phyloP scores from a whole-genome alignment of 2,888 invertebrate genomes.

The Hypena proboscidalis region DNA sequence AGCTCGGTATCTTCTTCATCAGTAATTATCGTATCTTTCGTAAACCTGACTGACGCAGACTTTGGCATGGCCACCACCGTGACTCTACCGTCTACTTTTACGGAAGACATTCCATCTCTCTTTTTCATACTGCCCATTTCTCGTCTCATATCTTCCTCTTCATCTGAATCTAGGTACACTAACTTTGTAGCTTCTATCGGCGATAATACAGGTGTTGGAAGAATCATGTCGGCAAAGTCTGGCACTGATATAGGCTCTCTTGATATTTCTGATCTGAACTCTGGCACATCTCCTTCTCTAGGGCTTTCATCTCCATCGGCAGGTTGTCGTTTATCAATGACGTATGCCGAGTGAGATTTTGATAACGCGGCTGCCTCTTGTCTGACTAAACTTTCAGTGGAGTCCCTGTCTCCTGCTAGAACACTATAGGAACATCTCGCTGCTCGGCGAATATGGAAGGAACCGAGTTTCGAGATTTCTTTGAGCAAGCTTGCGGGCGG shows the following conservation, averaged over 20 bases:
- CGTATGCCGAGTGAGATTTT: conserved; percentile 86
- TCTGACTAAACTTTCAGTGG: conserved; percentile 87
- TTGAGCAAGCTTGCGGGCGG: conserved; percentile 83
- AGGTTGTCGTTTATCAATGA: conserved; percentile 76
- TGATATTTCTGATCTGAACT: conserved; percentile 73
- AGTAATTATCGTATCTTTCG: conserved; percentile 74
- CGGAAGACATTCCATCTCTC: conserved; percentile 62
- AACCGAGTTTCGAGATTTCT: conserved; percentile 90
- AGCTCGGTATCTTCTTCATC: conserved; percentile 85
- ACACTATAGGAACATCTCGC: conserved; percentile 90
- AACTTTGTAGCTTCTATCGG: conserved; percentile 88
- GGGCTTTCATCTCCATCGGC: conserved; percentile 57
- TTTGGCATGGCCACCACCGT: conserved; percentile 81
- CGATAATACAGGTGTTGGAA: conserved; percentile 87
- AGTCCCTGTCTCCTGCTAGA: conserved; percentile 86
- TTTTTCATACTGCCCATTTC: conserved; percentile 46
- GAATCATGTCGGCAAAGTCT: conserved; percentile 87
- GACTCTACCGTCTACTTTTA: conserved; percentile 71
- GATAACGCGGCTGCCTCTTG: conserved; percentile 67
- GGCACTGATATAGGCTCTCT: conserved; percentile 91
- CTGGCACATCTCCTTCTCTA: conserved; percentile 61
- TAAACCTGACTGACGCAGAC: conserved; percentile 86
- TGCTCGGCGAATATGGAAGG: conserved; percentile 88
- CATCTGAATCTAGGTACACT: conserved; percentile 89
- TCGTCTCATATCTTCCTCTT: conserved; percentile 77